Base-by-base conservation (phyloP, 2,113 vertebrate genomes). In the Hipposideros armiger region DNA sequence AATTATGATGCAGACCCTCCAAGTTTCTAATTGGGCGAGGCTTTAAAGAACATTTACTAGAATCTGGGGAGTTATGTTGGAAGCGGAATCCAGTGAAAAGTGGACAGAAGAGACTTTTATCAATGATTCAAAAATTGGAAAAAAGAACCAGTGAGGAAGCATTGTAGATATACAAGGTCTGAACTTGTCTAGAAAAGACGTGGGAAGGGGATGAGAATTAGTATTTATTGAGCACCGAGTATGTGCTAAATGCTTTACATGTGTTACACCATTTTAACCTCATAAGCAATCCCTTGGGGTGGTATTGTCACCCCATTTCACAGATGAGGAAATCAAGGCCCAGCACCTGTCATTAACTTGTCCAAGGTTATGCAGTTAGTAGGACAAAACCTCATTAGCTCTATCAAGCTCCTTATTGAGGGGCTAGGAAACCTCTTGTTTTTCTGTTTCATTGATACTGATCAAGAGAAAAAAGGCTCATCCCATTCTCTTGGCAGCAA, bases 41-140 rank as follows among this genome's bases (percentile, higher is more conserved):
- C 11, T 90, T 92, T 32, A 24, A 60, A 69, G 26, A 28, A 62
- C 26, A 76, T 54, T 69, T 69, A 50, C 58, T 73, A 47, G 66
- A 88, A 92, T 17, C 3, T 69, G 20, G 54, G 87, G 76, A 60
- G 87, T 88, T 85, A 32, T 87, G 40, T 69, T 92, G 56, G 69
- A 77, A 92, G 85, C 40, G 24, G 56, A 92, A 86, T 89, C 19
- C 56, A 69, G 11, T 88, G n/a, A 66, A 72, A 94, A 96, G 62
- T 62, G 50, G 7, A 20, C 64, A 45, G 45, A 88, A 92, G 50
- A 87, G 36, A 82, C 60, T 77, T 96, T 76, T 64, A 58, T 86
- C 40, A 86, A 7, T 87, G 84, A 88, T 58, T 85, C 30, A 70
- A 72, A 86, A 90, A 28, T 36, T 74, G 78, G 74, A 17, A 73